Evolutionary conservation across 2,113 vertebrate genomes (phyloP).

Genomic region (Brienomyrus brachyistius): DNA sequence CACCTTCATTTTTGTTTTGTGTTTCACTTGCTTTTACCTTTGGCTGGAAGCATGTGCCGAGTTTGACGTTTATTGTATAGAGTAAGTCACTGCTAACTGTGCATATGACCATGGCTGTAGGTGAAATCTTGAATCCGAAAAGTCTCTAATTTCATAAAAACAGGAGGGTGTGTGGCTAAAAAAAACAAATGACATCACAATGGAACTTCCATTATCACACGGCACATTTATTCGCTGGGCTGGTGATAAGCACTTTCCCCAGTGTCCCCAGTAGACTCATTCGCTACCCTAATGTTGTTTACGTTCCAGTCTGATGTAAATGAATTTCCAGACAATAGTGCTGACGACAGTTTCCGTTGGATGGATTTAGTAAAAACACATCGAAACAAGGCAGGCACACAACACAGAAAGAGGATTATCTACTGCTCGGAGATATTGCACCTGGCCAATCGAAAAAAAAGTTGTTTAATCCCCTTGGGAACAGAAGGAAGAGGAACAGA

Average conservation of each 20-base stretch:
- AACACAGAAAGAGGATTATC: not conserved
- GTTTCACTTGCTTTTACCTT: too few species aligned
- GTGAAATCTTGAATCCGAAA: not conserved
- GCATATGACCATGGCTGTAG: too few species aligned
- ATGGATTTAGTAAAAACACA: not conserved
- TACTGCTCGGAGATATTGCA: not conserved
- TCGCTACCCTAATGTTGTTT: not conserved
- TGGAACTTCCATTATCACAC: too few species aligned
- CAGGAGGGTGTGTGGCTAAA: not conserved
- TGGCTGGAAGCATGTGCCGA: too few species aligned
- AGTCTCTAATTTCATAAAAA: not conserved
- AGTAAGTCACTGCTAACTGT: too few species aligned
- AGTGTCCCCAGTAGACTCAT: not conserved
- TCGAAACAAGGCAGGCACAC: not conserved
- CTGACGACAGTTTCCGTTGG: not conserved
- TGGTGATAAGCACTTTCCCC: not conserved
- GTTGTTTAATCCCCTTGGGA: not conserved
- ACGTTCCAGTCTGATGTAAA: not conserved
- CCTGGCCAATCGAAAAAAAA: not conserved
- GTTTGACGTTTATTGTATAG: too few species aligned
- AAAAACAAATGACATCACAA: not conserved
- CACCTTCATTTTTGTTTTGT: too few species aligned
- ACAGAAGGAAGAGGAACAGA: not conserved
- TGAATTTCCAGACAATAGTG: conserved; percentile 1
- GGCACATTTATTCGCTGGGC: not conserved